These are phyloP conservation scores for Aphidoletes aphidimyza DNA, from an alignment of 2,888 invertebrate genomes.

Conservation along the genomic window DNA sequence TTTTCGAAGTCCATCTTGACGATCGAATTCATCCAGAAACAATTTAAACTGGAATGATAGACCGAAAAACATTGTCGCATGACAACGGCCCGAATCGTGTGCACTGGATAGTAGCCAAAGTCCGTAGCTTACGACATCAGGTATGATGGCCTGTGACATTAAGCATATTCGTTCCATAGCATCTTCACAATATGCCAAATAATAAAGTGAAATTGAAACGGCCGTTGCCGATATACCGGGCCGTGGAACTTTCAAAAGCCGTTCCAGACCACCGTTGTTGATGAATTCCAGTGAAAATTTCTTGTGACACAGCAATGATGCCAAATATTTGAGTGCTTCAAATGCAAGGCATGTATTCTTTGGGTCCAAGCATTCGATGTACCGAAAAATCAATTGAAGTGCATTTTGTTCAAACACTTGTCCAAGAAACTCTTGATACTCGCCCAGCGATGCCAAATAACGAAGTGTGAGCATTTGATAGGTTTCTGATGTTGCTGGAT, in stretches of 20 bases:
- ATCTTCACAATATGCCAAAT: constrained; percentile 96
- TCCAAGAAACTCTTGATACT: constrained; percentile 95
- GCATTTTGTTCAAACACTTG: constrained; percentile 95
- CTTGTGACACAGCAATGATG: constrained; percentile 95
- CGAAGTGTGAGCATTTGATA: constrained; percentile 92
- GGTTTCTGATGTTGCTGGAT: constrained; percentile 88
- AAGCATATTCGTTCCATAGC: constrained; percentile 96
- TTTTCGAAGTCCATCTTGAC: constrained; percentile 89
- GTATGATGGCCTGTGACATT: constrained; percentile 80
- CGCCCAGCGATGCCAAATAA: constrained; percentile 96
- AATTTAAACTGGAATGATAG: constrained; percentile 92
- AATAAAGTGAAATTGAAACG: constrained; percentile 95
- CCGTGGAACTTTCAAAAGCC: constrained; percentile 87
- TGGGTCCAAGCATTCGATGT: constrained; percentile 88
- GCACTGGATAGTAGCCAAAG: constrained; percentile 96
- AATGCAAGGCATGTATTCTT: constrained; percentile 93
- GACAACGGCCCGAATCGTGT: constrained; percentile 96
- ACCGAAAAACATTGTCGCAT: constrained; percentile 98
- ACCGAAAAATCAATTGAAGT: constrained; percentile 87
- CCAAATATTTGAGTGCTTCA: constrained; percentile 94
- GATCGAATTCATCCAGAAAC: constrained; percentile 94
- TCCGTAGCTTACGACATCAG: constrained; percentile 86
- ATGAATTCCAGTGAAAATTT: constrained; percentile 98
- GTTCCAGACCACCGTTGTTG: constrained; percentile 84
- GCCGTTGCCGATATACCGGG: constrained; percentile 97